phyloP scores from a whole-genome alignment of 1,140 invertebrate genomes.

The Probaryconus sp. region DNA sequence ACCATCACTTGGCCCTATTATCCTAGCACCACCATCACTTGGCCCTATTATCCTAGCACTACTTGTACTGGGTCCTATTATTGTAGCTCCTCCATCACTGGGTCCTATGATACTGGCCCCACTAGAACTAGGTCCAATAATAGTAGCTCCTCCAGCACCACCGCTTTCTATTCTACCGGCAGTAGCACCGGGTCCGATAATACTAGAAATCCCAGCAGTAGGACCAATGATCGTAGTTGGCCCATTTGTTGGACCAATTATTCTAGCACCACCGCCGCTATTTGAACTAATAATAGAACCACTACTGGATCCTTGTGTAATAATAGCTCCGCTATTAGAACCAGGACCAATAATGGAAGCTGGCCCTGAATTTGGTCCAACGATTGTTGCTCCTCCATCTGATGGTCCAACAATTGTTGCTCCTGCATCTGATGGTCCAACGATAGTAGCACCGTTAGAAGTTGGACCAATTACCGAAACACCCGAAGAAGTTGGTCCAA shows the following conservation, averaged over 20 bases:
- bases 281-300: too few relatives aligned
- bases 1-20: slow-evolving; percentile 1
- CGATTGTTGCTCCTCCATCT: slow-evolving; percentile 18
- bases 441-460: slow-evolving; percentile 18
- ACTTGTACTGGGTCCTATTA: slow-evolving; percentile 58
- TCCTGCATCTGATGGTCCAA: slow-evolving; percentile 5
- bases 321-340: too few relatives aligned
- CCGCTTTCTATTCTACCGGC: too few relatives aligned
- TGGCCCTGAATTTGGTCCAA: slow-evolving; percentile 33
- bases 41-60: slow-evolving; percentile 57
- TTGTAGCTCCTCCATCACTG: slow-evolving; percentile 29
- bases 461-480: slow-evolving; percentile 1
- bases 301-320: too few relatives aligned
- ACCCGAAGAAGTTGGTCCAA: slow-evolving; percentile 28
- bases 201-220: slow-evolving; percentile 10
- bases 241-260: slow-evolving; percentile 29
- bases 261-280: too few relatives aligned
- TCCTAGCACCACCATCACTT: neutral
- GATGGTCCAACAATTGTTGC: slow-evolving; percentile 22
- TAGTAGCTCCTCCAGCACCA: too few relatives aligned
- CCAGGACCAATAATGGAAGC: slow-evolving; percentile 59
- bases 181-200: slow-evolving; percentile 10
- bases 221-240: neutral
- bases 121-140: slow-evolving; percentile 15
- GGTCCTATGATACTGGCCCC: too few relatives aligned